Base-by-base conservation (phyloP, 2,888 invertebrate genomes). In the Tupiocoris notatus region DNA sequence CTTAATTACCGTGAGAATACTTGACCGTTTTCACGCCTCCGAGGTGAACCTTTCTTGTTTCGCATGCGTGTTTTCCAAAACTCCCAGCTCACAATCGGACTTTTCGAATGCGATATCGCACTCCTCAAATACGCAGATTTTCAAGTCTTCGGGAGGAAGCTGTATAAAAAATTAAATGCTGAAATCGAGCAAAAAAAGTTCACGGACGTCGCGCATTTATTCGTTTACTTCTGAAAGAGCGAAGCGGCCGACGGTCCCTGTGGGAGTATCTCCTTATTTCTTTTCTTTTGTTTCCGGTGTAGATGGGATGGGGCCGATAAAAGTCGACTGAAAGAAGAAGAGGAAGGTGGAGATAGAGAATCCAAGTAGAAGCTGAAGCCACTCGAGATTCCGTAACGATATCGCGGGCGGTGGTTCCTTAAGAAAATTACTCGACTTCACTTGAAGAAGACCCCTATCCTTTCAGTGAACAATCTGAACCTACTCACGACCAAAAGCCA, bases 261-360 rank as follows among this genome's bases (percentile, higher is more conserved):
- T 75, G 75, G 64, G 75, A 65, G 75, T 65, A 59, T 75, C 58
- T 68, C 20, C 57, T 75, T 39, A 39, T 75, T 66, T 63, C 65
- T 75, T 66, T 75, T 64, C 62, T 75, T 75, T 75, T 65, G 65
- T 75, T 75, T 75, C 75, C 75, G 75, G 75, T 75, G 75, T 75
- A 75, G 75, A 75, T 75, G 75, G 75, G 57, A 75, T 65, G 65
- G 25, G 23, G 7, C 65, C 16, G 75, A 75, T 75, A 39, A 39
- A 39, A 39, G 39, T 39, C 39, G 39, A 39, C 39, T 39, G 39
- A 12, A 39, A 39, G 39, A 39, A 39, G 39, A 39, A 39, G 39
- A 39, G 39, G 39, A 39, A 7, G 39, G 39, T 3, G 39, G 12
- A 39, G 39, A 12, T 12, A 39, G 39, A 39, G 39, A 39, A 39